A percentile compares a stretch with the other conserved stretches of the same genome.
phyloP scores from a whole-genome alignment of 2,797 vertebrate species.

The Bovichtus diacanthus region DNA sequence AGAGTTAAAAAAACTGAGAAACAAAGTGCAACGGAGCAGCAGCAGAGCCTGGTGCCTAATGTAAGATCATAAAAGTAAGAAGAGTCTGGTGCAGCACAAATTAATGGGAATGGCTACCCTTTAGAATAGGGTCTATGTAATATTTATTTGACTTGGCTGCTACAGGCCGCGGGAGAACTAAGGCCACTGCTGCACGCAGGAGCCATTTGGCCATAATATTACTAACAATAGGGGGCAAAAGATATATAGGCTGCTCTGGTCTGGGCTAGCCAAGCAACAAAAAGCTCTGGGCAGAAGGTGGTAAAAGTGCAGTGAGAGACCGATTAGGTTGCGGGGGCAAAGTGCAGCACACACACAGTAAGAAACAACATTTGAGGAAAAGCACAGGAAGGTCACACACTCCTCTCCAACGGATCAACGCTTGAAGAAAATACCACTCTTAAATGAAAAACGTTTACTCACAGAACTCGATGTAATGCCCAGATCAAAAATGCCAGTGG shows the following conservation, averaged over 20 bases:
- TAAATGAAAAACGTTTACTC: neutral
- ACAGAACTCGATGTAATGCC: neutral
- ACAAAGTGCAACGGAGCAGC: conserved; percentile 19
- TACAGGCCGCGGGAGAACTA: conserved; percentile 44
- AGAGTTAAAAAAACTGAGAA: conserved; percentile 8
- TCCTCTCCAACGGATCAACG: neutral
- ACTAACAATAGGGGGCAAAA: conserved; percentile 29
- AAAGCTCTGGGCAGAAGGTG: conserved; percentile 19
- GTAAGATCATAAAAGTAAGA: conserved; percentile 51
- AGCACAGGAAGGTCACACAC: neutral
- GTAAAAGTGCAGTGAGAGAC: conserved; percentile 25
- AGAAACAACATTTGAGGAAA: conserved; percentile 16
- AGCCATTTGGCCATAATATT: conserved; percentile 55
- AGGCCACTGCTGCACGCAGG: conserved; percentile 38
- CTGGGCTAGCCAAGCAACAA: neutral
- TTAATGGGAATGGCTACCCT: conserved; percentile 34
- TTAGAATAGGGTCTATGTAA: conserved; percentile 54
- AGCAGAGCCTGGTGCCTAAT: conserved; percentile 42
- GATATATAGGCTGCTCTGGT: conserved; percentile 37
- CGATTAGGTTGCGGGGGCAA: conserved; percentile 20
- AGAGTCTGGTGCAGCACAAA: conserved; percentile 41
- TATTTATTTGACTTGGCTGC: conserved; percentile 58
- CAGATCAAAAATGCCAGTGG: neutral
- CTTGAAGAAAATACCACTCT: neutral
- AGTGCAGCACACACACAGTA: neutral